Conservation (phyloP, 2,797 vertebrate genomes). For the Phalloptychus januarius region DNA sequence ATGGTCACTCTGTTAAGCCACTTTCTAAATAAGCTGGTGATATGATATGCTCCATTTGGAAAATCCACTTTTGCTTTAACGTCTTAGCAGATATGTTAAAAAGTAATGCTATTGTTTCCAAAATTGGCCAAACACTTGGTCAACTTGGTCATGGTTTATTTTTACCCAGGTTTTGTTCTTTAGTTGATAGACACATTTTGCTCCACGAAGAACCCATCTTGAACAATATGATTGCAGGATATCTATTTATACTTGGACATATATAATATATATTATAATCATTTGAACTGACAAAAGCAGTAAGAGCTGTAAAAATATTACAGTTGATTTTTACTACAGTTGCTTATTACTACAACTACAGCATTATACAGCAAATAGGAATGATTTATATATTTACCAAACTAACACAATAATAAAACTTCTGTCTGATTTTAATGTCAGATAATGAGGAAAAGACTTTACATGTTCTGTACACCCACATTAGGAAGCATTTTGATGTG, state of each 20-base stretch:
- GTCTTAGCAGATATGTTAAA: background rate
- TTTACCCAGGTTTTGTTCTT: background rate
- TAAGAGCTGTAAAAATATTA: background rate
- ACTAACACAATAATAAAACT: background rate
- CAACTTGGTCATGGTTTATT: background rate
- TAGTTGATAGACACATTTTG: background rate
- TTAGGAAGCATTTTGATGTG: conserved; percentile 21
- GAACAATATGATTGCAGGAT: background rate
- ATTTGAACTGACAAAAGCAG: too few species aligned
- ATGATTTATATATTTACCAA: background rate
- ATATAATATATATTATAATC: too few species aligned
- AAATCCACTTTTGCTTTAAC: background rate
- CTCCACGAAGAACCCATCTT: background rate
- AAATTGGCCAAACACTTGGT: background rate
- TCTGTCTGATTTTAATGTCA: conserved; percentile 2
- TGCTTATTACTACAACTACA: background rate
- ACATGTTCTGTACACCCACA: conserved; percentile 3
- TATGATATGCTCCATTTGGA: background rate
- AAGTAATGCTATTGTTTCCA: too few species aligned
- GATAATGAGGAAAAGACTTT: background rate
- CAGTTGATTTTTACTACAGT: background rate
- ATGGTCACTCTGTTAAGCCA: background rate
- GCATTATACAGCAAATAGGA: background rate
- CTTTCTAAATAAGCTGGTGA: background rate
- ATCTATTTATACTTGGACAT: background rate